phyloP scores from a whole-genome alignment of 2,888 invertebrate genomes.

The Cryptosula pallasiana region DNA sequence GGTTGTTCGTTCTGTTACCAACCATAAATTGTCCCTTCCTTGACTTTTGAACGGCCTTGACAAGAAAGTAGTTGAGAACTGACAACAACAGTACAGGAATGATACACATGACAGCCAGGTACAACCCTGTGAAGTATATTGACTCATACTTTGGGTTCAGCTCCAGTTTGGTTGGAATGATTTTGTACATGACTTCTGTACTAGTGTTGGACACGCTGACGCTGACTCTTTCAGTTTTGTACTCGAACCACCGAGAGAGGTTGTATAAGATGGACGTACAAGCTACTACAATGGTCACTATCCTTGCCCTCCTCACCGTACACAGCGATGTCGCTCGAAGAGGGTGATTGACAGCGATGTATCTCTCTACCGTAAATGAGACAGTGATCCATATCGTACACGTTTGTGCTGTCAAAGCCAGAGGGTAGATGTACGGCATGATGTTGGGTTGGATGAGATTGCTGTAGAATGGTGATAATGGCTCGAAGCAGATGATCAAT shows the following conservation, averaged over 20 bases:
- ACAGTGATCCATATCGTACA: conserved; percentile 82
- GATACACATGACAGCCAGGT: conserved; percentile 87
- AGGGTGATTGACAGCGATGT: conserved; percentile 74
- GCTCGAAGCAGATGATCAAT: conserved; percentile 40
- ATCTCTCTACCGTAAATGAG: conserved; percentile 72
- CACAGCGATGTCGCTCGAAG: conserved; percentile 81
- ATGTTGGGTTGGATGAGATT: conserved; percentile 39
- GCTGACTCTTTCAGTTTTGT: conserved; percentile 34
- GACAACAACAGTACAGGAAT: conserved; percentile 84
- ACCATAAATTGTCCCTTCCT: conserved; percentile 76
- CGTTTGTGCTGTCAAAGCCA: conserved; percentile 82
- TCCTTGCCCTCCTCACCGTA: conserved; percentile 77
- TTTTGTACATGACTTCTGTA: background rate
- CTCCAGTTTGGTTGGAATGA: conserved; percentile 64
- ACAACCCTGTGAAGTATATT: conserved; percentile 89
- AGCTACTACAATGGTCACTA: conserved; percentile 77
- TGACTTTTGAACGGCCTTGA: conserved; percentile 74
- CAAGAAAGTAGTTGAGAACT: conserved; percentile 80
- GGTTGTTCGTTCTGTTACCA: conserved; percentile 60
- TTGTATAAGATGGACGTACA: conserved; percentile 80
- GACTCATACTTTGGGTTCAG: conserved; percentile 66
- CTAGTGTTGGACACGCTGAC: background rate
- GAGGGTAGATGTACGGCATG: conserved; percentile 58
- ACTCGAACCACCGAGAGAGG: conserved; percentile 63
- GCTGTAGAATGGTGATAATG: conserved; percentile 33